These are phyloP conservation scores for Gymnopithys bicolor DNA, from an alignment of 2,797 vertebrate genomes.

Conservation along the genomic window DNA sequence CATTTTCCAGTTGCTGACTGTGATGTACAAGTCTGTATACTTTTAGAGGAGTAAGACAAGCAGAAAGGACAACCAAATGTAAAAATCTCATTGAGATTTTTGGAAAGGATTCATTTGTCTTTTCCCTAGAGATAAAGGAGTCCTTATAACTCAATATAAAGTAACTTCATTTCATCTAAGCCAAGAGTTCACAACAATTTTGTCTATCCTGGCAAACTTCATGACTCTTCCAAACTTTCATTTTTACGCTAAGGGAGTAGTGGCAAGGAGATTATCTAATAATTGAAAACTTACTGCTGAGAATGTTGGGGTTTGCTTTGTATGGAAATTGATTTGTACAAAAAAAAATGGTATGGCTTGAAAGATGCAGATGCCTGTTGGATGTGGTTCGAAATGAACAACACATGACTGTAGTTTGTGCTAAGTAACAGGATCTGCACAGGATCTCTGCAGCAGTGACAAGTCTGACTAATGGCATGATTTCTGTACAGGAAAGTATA, in stretches of 20 bases:
- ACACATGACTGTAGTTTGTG: rapidly evolving
- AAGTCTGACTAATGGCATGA: background rate
- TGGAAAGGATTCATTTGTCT: background rate
- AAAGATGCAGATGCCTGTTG: background rate
- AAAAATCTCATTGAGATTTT: background rate
- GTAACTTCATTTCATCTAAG: background rate
- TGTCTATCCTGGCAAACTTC: background rate
- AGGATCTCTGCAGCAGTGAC: background rate
- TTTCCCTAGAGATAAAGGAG: background rate
- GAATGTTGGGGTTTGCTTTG: background rate
- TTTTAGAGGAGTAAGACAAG: background rate
- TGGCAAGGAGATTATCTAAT: background rate
- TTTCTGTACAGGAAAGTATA: background rate
- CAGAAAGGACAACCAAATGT: background rate
- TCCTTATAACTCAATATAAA: background rate
- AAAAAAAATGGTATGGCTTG: background rate
- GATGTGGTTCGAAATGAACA: background rate
- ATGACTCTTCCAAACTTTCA: background rate
- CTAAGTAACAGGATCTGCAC: background rate
- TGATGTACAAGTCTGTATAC: rapidly evolving
- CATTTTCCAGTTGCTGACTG: background rate
- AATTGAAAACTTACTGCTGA: background rate
- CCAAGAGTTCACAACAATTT: background rate
- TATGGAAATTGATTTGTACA: background rate
- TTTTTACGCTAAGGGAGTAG: background rate